A percentile compares a stretch with the other conserved stretches of the same genome.
Evolutionary conservation across 2,888 invertebrate genomes (phyloP).

Genomic region (Patella caerulea): DNA sequence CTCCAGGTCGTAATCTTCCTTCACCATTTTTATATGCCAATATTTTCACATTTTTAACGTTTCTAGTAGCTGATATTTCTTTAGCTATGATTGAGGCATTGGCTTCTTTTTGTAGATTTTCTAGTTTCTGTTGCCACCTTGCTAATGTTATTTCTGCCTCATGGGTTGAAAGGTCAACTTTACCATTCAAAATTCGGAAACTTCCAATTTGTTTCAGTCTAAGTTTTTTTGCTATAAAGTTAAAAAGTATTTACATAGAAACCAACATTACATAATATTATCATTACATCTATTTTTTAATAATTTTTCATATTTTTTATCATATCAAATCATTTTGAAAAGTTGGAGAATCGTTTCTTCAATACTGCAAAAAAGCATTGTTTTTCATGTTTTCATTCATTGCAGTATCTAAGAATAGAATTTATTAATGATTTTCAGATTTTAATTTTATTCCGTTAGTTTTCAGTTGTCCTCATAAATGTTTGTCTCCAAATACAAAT

Average conservation of each 20-base stretch:
- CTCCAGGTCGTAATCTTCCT: constrained; percentile 63
- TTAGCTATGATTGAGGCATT: constrained; percentile 62
- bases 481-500: no score
- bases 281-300: not conserved
- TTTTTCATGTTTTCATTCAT: no score
- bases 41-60: constrained; percentile 66
- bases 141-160: constrained; percentile 67
- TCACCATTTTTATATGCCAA: constrained; percentile 70
- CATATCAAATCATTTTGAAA: no score
- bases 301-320: not conserved
- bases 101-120: constrained; percentile 58
- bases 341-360: no score
- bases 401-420: no score
- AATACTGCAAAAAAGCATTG: no score
- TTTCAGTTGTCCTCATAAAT: no score
- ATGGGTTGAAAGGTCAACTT: constrained; percentile 68
- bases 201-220: constrained; percentile 66
- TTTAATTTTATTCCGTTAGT: no score
- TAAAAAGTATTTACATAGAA: constrained; percentile 2
- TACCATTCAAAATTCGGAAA: constrained; percentile 70
- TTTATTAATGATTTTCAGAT: no score
- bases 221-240: constrained; percentile 52
- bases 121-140: constrained; percentile 63
- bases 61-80: constrained; percentile 65
- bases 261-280: not conserved